Evolutionary conservation across 2,113 vertebrate genomes (phyloP).

Genomic region (Actenoides lindsayi): DNA sequence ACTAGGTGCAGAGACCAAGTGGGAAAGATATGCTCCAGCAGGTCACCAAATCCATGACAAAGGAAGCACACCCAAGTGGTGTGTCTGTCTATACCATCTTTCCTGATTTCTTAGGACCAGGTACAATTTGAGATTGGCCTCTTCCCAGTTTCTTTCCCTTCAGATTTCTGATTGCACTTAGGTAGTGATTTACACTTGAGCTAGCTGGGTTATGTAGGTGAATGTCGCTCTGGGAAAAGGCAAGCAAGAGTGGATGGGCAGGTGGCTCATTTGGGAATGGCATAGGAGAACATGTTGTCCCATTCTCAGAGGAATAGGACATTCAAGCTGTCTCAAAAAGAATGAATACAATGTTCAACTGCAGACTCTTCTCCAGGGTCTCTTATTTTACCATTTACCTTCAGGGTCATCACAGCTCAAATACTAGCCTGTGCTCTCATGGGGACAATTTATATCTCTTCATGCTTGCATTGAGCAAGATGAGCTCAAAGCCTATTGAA

Average conservation of each 20-base stretch:
- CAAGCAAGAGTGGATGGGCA: not conserved
- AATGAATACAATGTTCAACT: not conserved
- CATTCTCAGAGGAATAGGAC: not conserved
- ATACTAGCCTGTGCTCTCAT: not conserved
- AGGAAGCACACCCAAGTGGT: not conserved
- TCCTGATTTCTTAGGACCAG: not conserved
- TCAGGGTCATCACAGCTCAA: not conserved
- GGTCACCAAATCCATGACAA: not conserved
- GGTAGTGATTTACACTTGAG: not conserved
- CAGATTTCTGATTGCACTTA: not conserved
- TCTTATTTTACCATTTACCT: not conserved
- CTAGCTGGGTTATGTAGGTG: not conserved
- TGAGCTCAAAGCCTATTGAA: not conserved
- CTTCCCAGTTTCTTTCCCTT: not conserved
- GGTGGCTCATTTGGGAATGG: not conserved
- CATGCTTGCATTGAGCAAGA: not conserved
- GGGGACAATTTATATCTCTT: not conserved
- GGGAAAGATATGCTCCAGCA: not conserved
- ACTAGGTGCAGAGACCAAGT: not conserved
- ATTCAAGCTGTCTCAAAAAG: not conserved
- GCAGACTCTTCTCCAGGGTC: not conserved
- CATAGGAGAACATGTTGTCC: not conserved
- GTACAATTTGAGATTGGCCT: fast-evolving
- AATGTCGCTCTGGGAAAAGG: not conserved
- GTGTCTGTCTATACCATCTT: not conserved